These are phyloP conservation scores for Trisateles emortualis DNA, from an alignment of 2,888 invertebrate species.

Conservation along the genomic window DNA sequence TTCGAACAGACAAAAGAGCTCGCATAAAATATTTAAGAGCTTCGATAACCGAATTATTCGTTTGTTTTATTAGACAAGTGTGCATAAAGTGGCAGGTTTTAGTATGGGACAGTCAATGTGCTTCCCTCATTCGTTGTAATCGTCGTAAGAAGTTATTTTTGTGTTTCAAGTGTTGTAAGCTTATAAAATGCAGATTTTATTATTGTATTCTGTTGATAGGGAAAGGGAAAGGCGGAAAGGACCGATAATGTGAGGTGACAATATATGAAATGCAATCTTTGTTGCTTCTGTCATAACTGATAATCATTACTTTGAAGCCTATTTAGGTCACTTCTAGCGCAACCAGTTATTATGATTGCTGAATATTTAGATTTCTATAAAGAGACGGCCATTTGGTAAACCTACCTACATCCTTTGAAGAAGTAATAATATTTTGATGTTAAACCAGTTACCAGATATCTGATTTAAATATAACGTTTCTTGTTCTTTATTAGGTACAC, in stretches of 20 bases:
- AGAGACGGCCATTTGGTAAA: no score
- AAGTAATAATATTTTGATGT: no score
- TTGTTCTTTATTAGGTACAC: no score
- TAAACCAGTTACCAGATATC: no score
- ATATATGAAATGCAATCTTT: slow-evolving; percentile 13
- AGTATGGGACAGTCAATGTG: slow-evolving; percentile 52
- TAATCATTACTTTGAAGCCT: no score
- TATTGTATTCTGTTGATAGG: slow-evolving; percentile 42
- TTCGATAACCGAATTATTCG: slow-evolving; percentile 64
- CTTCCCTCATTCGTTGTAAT: slow-evolving; percentile 44
- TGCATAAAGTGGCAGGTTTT: slow-evolving; percentile 71
- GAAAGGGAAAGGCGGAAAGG: slow-evolving; percentile 45
- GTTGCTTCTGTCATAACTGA: background rate
- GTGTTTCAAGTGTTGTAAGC: slow-evolving; percentile 59
- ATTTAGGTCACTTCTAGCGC: no score
- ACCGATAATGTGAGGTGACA: slow-evolving; percentile 27
- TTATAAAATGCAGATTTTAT: slow-evolving; percentile 60
- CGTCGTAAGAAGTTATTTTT: slow-evolving; percentile 72
- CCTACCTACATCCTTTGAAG: no score
- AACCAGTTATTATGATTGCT: no score
- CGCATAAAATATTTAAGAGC: slow-evolving; percentile 48
- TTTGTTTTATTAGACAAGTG: slow-evolving; percentile 79
- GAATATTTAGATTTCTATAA: no score
- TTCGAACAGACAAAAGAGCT: slow-evolving; percentile 49
- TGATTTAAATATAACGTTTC: no score